Percentiles rank a stretch among this genome's conserved stretches.
Conservation (phyloP, 2,113 vertebrate species). For the Lathamus discolor region DNA sequence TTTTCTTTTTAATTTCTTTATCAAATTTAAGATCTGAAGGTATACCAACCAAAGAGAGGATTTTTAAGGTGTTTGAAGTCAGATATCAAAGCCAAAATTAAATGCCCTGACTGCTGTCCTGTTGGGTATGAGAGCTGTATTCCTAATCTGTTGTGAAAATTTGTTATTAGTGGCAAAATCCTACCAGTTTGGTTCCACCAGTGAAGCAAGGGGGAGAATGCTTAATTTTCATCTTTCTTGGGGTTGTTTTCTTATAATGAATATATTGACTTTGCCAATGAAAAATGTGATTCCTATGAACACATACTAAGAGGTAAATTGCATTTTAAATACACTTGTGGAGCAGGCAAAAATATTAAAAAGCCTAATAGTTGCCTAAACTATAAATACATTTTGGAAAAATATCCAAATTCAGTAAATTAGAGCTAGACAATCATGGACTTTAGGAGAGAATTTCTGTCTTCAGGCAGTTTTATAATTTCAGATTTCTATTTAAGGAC, state of each 20-base stretch:
- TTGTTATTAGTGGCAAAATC: background rate
- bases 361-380: background rate
- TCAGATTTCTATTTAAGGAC: background rate
- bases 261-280: background rate
- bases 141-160: background rate
- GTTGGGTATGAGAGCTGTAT: background rate
- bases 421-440: background rate
- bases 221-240: background rate
- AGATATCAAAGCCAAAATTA: background rate
- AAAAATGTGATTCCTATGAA: background rate
- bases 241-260: background rate
- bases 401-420: background rate
- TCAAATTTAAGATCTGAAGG: background rate
- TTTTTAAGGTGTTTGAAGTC: background rate
- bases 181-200: background rate
- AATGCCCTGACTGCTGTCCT: background rate
- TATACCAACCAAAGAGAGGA: background rate
- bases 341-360: background rate
- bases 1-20: background rate
- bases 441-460: background rate
- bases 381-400: background rate
- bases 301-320: background rate
- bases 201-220: background rate
- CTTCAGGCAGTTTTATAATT: background rate
- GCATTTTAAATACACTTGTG: background rate